phyloP scores from a whole-genome alignment of 2,113 vertebrate genomes.

The Sporophila hypoxantha region DNA sequence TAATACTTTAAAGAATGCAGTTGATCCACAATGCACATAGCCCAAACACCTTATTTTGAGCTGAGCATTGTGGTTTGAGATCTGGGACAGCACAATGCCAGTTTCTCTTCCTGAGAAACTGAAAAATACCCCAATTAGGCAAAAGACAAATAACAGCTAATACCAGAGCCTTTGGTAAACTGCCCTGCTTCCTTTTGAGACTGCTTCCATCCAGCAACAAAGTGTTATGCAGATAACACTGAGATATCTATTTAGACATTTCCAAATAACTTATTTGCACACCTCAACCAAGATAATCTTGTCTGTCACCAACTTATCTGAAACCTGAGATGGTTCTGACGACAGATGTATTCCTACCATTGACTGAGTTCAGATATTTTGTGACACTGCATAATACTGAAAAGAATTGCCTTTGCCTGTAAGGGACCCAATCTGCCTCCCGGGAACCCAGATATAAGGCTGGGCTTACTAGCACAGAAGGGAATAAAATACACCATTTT shows the following conservation, averaged over 20 bases:
- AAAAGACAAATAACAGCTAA: not conserved
- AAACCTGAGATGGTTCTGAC: not conserved
- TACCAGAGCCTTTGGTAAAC: not conserved
- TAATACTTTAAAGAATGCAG: not conserved
- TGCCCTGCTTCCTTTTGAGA: not conserved
- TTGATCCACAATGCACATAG: accelerated
- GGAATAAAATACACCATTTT: not conserved
- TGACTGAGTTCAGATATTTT: not conserved
- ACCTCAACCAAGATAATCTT: not conserved
- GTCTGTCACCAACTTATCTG: not conserved
- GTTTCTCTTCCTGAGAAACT: not conserved
- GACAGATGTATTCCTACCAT: not conserved
- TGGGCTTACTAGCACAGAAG: not conserved
- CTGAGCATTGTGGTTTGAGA: not conserved
- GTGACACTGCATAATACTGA: not conserved
- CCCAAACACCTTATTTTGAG: not conserved
- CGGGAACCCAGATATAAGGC: not conserved
- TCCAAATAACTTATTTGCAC: not conserved
- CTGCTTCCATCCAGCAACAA: not conserved
- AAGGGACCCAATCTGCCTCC: not conserved
- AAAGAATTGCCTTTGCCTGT: not conserved
- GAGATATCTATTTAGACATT: not conserved
- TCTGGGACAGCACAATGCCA: not conserved
- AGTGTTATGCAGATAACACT: not conserved
- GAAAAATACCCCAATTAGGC: not conserved